phyloP scores from a whole-genome alignment of 2,113 vertebrate species.

The Pterocles gutturalis region DNA sequence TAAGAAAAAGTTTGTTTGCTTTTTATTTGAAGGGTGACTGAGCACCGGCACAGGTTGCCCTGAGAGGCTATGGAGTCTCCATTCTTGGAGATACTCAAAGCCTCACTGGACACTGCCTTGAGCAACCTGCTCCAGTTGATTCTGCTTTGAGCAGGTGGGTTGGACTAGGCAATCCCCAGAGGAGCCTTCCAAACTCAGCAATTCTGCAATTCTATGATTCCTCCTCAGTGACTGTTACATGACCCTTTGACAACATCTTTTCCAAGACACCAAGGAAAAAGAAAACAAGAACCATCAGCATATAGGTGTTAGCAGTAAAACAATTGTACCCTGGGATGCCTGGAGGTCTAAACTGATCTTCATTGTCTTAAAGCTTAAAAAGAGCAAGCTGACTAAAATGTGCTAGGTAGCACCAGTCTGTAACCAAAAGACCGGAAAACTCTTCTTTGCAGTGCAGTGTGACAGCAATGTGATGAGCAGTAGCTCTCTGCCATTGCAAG shows the following conservation, averaged over 20 bases:
- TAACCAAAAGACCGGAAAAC: not conserved
- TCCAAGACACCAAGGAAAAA: not conserved
- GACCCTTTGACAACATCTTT: not conserved
- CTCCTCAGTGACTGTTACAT: not conserved
- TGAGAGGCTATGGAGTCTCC: not conserved
- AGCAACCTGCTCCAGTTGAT: not conserved
- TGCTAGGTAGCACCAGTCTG: not conserved
- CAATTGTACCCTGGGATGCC: not conserved
- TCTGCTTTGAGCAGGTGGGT: not conserved
- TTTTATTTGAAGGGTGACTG: not conserved
- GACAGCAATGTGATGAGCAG: not conserved
- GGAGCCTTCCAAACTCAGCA: not conserved
- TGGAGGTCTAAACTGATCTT: not conserved
- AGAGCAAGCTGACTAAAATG: not conserved
- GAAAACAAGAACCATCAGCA: not conserved
- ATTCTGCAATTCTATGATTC: not conserved
- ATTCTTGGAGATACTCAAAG: not conserved
- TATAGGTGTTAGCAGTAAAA: not conserved
- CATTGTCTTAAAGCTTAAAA: not conserved
- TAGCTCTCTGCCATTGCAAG: not conserved
- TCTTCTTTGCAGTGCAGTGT: not conserved
- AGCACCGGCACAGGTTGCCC: not conserved
- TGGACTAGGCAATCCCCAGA: not conserved
- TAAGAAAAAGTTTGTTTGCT: not conserved
- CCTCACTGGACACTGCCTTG: not conserved